Conservation (phyloP, 2,888 invertebrate species). For the Dasypogon diadema region DNA sequence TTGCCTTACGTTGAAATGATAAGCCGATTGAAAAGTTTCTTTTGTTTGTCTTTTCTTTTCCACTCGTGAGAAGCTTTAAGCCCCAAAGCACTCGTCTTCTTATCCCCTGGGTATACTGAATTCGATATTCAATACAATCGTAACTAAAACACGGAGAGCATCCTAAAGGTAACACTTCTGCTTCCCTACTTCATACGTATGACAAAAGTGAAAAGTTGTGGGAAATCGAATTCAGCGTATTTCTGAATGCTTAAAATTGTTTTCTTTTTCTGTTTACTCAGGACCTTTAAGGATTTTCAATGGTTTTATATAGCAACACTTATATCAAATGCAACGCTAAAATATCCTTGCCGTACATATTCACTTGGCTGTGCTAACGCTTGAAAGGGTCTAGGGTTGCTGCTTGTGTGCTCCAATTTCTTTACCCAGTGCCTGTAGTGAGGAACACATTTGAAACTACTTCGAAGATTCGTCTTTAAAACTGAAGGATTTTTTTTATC, state of each 20-base stretch:
- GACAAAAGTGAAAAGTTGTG: slow-evolving; percentile 34
- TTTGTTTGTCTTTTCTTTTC: slow-evolving; percentile 19
- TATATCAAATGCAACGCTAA: too few species aligned
- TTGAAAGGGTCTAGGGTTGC: too few species aligned
- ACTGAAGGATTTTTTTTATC: too few species aligned
- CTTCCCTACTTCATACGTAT: slow-evolving; percentile 11
- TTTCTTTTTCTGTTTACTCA: slow-evolving; percentile 22
- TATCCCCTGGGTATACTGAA: slow-evolving; percentile 2
- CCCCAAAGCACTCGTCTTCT: slow-evolving; percentile 25
- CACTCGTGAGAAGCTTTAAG: slow-evolving; percentile 17
- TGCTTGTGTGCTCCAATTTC: too few species aligned
- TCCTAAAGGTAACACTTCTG: slow-evolving; percentile 13
- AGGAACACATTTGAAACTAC: too few species aligned
- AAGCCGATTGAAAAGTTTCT: slow-evolving; percentile 46
- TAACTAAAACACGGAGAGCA: slow-evolving; percentile 22
- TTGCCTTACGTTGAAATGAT: slow-evolving; percentile 39
- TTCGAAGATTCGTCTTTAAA: too few species aligned
- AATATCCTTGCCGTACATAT: too few species aligned
- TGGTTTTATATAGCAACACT: slow-evolving; percentile 1
- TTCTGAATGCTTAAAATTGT: not conserved
- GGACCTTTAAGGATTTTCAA: slow-evolving; percentile 7
- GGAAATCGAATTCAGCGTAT: slow-evolving; percentile 18
- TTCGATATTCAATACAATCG: slow-evolving; percentile 9
- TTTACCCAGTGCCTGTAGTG: too few species aligned
- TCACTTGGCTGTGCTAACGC: too few species aligned